phyloP scores from a whole-genome alignment of 2,113 vertebrate genomes.

The Oryzias javanicus region DNA sequence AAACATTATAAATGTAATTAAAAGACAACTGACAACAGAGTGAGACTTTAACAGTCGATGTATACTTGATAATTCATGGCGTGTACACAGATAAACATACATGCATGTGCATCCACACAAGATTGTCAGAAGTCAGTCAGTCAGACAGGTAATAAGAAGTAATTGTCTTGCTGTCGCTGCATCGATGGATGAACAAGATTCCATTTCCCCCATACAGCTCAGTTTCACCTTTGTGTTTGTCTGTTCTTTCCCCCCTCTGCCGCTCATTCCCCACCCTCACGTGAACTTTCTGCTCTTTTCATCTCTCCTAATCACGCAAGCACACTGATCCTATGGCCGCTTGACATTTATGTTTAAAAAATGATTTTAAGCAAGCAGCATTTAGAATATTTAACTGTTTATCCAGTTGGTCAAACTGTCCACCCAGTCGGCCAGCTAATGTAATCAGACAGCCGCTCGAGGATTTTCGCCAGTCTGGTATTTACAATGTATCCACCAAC shows the following conservation, averaged over 20 bases:
- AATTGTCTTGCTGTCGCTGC: conserved; percentile 41
- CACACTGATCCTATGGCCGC: conserved; percentile 35
- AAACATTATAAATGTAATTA: no score
- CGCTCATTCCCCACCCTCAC: no score
- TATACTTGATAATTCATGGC: no score
- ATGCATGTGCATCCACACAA: neutral
- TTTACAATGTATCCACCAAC: conserved; percentile 41
- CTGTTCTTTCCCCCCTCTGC: no score
- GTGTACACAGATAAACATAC: neutral
- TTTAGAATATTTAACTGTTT: conserved; percentile 39
- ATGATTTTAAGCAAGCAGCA: conserved; percentile 14
- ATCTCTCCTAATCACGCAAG: conserved; percentile 11
- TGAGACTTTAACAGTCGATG: no score
- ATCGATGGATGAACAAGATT: conserved; percentile 28
- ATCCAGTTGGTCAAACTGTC: conserved; percentile 44
- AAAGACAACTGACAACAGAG: no score
- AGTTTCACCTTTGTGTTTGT: neutral
- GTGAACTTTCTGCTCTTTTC: neutral
- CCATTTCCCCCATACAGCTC: conserved; percentile 16
- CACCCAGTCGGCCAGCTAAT: conserved; percentile 49
- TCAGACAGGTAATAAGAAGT: conserved; percentile 43
- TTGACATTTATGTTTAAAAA: conserved; percentile 60
- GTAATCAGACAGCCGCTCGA: conserved; percentile 46
- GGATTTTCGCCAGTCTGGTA: conserved; percentile 30
- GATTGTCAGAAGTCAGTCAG: conserved; percentile 17